Evolutionary conservation across 2,113 vertebrate genomes (phyloP).

Genomic region (Collichthys lucidus): DNA sequence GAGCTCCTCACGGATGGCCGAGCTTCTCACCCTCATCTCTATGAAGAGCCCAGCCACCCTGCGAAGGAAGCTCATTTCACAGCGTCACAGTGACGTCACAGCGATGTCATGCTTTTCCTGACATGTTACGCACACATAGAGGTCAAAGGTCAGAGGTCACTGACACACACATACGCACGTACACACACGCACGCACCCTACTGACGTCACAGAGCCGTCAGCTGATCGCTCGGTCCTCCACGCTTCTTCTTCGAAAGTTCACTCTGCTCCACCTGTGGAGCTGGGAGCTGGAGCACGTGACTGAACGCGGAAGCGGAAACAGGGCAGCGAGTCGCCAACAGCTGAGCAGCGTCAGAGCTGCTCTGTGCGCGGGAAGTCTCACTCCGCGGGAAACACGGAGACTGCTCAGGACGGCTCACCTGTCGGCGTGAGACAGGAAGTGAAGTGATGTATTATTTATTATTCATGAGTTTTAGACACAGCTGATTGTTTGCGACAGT

Average conservation of each 20-base stretch:
- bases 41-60: too few relatives aligned
- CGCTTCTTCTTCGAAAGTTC: slow-evolving; percentile 37
- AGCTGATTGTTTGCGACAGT: too few relatives aligned
- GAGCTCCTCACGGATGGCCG: too few relatives aligned
- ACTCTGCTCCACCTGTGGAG: slow-evolving; percentile 70
- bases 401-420: too few relatives aligned
- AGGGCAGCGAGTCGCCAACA: slow-evolving; percentile 61
- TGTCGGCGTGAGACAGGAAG: too few relatives aligned
- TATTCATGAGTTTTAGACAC: too few relatives aligned
- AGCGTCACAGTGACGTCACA: too few relatives aligned
- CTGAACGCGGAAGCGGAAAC: slow-evolving; percentile 80
- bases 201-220: not conserved
- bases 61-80: too few relatives aligned
- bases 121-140: not conserved
- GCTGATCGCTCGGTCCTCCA: not conserved
- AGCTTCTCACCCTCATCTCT: too few relatives aligned
- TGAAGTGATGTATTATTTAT: too few relatives aligned
- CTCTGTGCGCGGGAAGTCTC: fast-evolving
- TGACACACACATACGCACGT: not conserved
- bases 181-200: too few relatives aligned
- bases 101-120: too few relatives aligned
- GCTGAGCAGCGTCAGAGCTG: slow-evolving; percentile 71
- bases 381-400: slow-evolving; percentile 5
- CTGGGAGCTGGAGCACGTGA: slow-evolving; percentile 65
- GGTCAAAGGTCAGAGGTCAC: slow-evolving; percentile 25